Evolutionary conservation across 2,888 invertebrate genomes (phyloP).

Genomic region (Galeruca laticollis): DNA sequence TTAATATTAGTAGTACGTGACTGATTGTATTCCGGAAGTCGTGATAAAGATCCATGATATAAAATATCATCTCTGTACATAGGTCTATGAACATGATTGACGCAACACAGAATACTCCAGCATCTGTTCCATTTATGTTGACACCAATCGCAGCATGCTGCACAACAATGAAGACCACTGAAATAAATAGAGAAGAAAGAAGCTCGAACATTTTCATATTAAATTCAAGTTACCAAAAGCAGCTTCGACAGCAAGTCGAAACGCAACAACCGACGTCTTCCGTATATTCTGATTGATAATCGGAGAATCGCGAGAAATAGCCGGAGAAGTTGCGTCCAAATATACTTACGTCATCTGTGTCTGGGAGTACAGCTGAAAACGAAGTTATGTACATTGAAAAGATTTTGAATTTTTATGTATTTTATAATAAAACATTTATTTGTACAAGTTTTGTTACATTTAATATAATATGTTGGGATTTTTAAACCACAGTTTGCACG

Average conservation of each 20-base stretch:
- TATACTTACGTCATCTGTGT: background rate
- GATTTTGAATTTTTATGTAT: background rate
- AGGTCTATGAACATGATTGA: slow-evolving; percentile 62
- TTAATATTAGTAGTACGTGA: slow-evolving; percentile 20
- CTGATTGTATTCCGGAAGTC: slow-evolving; percentile 43
- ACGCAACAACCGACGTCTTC: background rate
- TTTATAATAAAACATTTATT: background rate
- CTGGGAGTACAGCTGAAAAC: background rate
- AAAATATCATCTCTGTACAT: slow-evolving; percentile 80
- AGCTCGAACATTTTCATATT: background rate
- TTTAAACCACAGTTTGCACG: no score
- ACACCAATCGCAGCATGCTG: slow-evolving; percentile 34
- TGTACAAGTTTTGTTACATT: no score
- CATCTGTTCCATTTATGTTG: slow-evolving; percentile 30
- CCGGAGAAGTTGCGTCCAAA: background rate
- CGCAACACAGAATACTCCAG: slow-evolving; percentile 16
- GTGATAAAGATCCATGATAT: slow-evolving; percentile 67
- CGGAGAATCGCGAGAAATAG: background rate
- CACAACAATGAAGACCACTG: background rate
- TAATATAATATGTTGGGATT: no score
- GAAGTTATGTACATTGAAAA: background rate
- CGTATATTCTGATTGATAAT: background rate
- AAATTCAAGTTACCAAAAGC: background rate
- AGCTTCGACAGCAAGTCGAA: background rate
- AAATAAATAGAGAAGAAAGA: background rate